Evolutionary conservation across 1,140 invertebrate genomes (phyloP).

Genomic region (Triops longicaudatus): DNA sequence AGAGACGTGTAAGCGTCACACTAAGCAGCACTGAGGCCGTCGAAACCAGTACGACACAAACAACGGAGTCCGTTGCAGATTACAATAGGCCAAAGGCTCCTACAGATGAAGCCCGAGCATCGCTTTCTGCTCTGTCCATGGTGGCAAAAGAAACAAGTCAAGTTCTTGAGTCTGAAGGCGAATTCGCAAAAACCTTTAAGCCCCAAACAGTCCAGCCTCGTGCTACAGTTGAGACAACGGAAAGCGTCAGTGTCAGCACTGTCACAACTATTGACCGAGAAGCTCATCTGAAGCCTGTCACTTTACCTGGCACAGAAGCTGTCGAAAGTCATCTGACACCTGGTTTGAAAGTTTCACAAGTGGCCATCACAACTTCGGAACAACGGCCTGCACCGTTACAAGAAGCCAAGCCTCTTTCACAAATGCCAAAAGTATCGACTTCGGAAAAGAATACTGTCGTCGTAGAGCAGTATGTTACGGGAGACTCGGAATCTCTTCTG

Average conservation of each 20-base stretch:
- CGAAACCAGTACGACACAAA: neutral
- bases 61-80: neutral
- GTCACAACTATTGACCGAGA: neutral
- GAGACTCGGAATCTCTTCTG: neutral
- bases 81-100: neutral
- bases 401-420: neutral
- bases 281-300: neutral
- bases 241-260: neutral
- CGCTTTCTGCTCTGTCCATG: neutral
- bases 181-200: neutral
- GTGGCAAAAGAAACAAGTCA: neutral
- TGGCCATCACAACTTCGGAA: neutral
- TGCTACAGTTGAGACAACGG: neutral
- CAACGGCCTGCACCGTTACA: neutral
- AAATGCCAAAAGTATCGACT: neutral
- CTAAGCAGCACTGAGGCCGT: neutral
- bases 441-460: neutral
- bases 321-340: neutral
- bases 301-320: neutral
- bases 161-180: neutral
- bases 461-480: neutral
- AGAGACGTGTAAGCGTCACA: neutral
- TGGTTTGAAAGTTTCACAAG: neutral
- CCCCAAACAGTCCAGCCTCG: neutral
- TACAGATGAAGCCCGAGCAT: neutral